Evolutionary conservation across 1,140 invertebrate genomes (phyloP).

Genomic region (Drosophila pallidifrons): DNA sequence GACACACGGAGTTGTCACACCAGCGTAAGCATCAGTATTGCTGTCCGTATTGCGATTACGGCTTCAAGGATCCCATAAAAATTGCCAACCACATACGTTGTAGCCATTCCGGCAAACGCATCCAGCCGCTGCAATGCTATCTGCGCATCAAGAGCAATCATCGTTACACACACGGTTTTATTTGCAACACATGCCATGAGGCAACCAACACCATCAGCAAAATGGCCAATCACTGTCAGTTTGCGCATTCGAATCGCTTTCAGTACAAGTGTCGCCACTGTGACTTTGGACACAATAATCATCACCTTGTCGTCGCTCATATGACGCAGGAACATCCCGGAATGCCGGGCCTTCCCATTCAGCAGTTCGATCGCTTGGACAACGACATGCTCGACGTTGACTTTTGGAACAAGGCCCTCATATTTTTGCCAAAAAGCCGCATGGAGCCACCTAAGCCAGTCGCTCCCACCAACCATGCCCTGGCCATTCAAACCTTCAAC

Average conservation of each 20-base stretch:
- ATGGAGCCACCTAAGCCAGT: not conserved
- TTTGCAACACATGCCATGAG: conserved; percentile 39
- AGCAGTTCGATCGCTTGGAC: conserved; percentile 46
- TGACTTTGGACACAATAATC: not conserved
- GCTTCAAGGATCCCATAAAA: not conserved
- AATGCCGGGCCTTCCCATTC: conserved; percentile 4
- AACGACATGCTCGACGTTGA: conserved; percentile 38
- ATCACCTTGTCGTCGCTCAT: conserved; percentile 34
- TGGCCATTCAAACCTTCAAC: not conserved
- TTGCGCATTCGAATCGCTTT: conserved; percentile 12
- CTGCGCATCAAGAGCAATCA: conserved; percentile 13
- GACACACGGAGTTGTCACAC: conserved; percentile 34
- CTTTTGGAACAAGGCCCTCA: conserved; percentile 24
- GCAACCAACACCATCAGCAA: not conserved
- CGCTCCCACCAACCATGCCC: not conserved
- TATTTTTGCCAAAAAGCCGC: not conserved
- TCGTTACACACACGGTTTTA: conserved; percentile 44
- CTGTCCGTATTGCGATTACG: conserved; percentile 35
- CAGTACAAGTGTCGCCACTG: conserved; percentile 57
- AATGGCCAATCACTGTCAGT: conserved; percentile 39
- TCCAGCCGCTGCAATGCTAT: conserved; percentile 45
- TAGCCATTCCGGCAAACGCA: conserved; percentile 7
- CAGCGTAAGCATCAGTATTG: conserved; percentile 17
- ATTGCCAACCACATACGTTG: conserved; percentile 33
- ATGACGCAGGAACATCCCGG: conserved; percentile 6